Conservation (phyloP, 2,888 invertebrate genomes). For the Pristionchus japonicus region DNA sequence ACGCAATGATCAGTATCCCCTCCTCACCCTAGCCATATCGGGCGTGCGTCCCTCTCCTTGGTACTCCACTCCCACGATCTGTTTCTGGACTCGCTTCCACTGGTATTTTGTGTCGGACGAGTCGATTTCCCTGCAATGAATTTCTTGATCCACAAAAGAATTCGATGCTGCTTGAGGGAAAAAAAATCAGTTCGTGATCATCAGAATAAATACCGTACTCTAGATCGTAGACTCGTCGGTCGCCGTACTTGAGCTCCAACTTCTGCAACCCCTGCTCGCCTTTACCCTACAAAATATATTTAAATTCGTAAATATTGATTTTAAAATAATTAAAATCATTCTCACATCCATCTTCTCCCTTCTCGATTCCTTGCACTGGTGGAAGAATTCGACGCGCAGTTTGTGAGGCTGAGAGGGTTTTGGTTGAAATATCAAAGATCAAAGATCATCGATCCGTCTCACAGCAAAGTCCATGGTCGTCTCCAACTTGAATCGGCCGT, state of each 20-base stretch:
- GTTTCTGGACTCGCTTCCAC: neutral
- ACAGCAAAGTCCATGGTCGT: slow-evolving; percentile 21
- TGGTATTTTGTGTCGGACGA: neutral
- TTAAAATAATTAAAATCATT: neutral
- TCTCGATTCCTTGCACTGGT: slow-evolving; percentile 21
- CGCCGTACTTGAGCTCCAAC: slow-evolving; percentile 7
- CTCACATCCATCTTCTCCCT: neutral
- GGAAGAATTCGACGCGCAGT: neutral
- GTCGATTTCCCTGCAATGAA: slow-evolving; percentile 4
- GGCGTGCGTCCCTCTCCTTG: neutral
- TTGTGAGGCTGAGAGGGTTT: neutral
- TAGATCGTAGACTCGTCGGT: neutral
- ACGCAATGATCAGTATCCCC: too few species aligned
- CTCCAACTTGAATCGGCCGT: neutral
- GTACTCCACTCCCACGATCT: slow-evolving; percentile 2
- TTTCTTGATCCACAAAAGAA: too few species aligned
- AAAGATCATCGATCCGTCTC: neutral
- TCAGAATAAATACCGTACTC: neutral
- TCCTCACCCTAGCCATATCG: slow-evolving; percentile 3
- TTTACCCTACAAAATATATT: neutral
- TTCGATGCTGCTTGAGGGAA: too few species aligned
- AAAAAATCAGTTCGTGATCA: too few species aligned
- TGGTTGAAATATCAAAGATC: neutral
- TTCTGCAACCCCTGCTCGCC: neutral
- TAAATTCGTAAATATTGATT: neutral